Evolutionary conservation across 1,140 invertebrate genomes (phyloP).

Genomic region (Aphaenogaster floridana): DNA sequence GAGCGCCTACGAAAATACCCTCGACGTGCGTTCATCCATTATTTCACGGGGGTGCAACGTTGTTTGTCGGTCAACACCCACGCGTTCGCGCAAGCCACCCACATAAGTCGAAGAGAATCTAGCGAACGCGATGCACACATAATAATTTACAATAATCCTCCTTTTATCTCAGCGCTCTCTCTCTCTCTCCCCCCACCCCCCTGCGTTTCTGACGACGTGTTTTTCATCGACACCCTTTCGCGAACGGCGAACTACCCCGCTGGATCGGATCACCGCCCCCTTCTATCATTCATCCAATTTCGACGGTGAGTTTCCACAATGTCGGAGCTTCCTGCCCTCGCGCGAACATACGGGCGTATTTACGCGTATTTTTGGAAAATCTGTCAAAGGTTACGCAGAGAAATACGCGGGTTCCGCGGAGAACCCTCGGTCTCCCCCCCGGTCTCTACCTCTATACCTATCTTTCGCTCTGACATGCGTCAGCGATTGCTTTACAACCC

Average conservation of each 20-base stretch:
- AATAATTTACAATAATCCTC: constrained; percentile 57
- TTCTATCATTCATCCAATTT: constrained; percentile 72
- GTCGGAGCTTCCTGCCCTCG: constrained; percentile 42
- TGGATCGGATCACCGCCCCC: constrained; percentile 10
- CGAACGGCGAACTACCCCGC: constrained; percentile 63
- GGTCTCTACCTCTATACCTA: background rate
- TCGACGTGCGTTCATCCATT: constrained; percentile 33
- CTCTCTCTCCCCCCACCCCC: too few species aligned
- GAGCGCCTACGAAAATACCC: constrained; percentile 57
- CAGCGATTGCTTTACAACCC: constrained; percentile 75
- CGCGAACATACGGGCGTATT: constrained; percentile 85
- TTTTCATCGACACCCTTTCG: constrained; percentile 81
- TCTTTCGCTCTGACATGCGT: constrained; percentile 34
- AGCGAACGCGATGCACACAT: constrained; percentile 34
- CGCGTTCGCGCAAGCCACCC: constrained; percentile 7
- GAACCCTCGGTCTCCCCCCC: constrained; percentile 28
- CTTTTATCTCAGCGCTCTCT: constrained; percentile 1
- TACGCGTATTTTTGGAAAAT: constrained; percentile 85
- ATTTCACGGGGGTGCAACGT: constrained; percentile 42
- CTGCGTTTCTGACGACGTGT: constrained; percentile 77
- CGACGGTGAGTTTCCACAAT: constrained; percentile 80
- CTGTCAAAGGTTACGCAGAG: constrained; percentile 79
- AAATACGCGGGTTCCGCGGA: constrained; percentile 80
- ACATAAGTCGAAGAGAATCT: constrained; percentile 28
- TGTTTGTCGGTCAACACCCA: constrained; percentile 50